A percentile compares a stretch with the other conserved stretches of the same genome.
Conservation (phyloP, 2,888 invertebrate species). For the Uloborus plumipes region DNA sequence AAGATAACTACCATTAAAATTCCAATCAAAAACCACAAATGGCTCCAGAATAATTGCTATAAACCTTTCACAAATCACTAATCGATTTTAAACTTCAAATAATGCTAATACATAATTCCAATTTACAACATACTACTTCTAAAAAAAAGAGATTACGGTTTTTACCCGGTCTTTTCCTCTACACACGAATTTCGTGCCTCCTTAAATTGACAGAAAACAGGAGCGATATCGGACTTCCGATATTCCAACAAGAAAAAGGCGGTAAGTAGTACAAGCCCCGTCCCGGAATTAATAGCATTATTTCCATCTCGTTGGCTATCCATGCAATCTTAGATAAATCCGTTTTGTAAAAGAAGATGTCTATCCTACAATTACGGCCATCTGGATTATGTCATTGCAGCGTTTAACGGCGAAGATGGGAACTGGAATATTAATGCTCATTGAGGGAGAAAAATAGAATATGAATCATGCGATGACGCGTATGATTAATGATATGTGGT, state of each 20-base stretch:
- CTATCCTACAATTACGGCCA: constrained; percentile 38
- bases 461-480: constrained; percentile 4
- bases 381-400: constrained; percentile 30
- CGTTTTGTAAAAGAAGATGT: constrained; percentile 37
- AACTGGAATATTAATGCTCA: constrained; percentile 37
- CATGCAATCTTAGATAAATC: constrained; percentile 34
- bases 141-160: too few relatives aligned
- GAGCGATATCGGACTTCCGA: background rate
- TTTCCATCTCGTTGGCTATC: constrained; percentile 17
- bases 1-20: too few relatives aligned
- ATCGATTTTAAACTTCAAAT: too few relatives aligned
- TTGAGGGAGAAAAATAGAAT: constrained; percentile 8
- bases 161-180: too few relatives aligned
- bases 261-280: constrained; percentile 2
- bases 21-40: too few relatives aligned
- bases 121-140: too few relatives aligned
- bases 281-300: constrained; percentile 35
- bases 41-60: too few relatives aligned
- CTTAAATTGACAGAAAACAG: constrained; percentile 1
- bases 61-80: too few relatives aligned
- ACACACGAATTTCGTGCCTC: too few relatives aligned
- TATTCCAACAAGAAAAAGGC: constrained; percentile 39
- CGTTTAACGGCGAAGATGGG: background rate
- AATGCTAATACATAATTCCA: too few relatives aligned
- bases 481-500: constrained; percentile 13